Percentiles rank a stretch among this genome's conserved stretches.
These are phyloP conservation scores for Cyclargus thomasi DNA, from an alignment of 1,140 invertebrate species.

Conservation along the genomic window DNA sequence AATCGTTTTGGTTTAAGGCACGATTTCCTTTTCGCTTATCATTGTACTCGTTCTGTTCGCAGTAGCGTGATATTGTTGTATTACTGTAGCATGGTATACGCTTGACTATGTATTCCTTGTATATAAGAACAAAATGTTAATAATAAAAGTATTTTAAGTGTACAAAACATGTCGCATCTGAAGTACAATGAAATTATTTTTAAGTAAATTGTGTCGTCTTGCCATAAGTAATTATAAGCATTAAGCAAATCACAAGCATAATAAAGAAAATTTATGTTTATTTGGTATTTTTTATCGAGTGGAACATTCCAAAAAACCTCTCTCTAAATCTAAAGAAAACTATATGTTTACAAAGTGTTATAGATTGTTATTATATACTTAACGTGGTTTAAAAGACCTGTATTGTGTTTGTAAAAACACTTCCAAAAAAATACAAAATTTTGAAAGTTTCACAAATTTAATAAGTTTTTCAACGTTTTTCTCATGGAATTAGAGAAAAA, in stretches of 20 bases:
- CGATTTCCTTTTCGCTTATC: not conserved
- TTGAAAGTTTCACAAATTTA: no score
- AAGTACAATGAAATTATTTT: conserved; percentile 17
- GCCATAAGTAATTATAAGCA: conserved; percentile 20
- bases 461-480: no score
- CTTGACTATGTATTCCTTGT: not conserved
- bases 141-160: not conserved
- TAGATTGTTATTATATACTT: no score
- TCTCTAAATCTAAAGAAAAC: no score
- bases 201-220: conserved; percentile 16
- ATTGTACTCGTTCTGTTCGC: not conserved
- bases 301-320: no score
- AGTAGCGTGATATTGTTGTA: not conserved
- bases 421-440: no score
- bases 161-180: conserved; percentile 13
- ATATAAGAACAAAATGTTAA: not conserved
- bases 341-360: no score
- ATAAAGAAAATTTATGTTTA: conserved; percentile 13
- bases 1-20: not conserved
- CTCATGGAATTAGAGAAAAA: no score
- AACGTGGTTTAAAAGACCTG: no score
- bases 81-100: not conserved
- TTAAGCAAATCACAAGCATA: conserved; percentile 7
- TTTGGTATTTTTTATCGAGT: not conserved
- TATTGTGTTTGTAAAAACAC: no score